A percentile compares a stretch with the other conserved stretches of the same genome.
These are phyloP conservation scores for Cyprinodon tularosa DNA, from an alignment of 2,113 vertebrate species.

Conservation along the genomic window DNA sequence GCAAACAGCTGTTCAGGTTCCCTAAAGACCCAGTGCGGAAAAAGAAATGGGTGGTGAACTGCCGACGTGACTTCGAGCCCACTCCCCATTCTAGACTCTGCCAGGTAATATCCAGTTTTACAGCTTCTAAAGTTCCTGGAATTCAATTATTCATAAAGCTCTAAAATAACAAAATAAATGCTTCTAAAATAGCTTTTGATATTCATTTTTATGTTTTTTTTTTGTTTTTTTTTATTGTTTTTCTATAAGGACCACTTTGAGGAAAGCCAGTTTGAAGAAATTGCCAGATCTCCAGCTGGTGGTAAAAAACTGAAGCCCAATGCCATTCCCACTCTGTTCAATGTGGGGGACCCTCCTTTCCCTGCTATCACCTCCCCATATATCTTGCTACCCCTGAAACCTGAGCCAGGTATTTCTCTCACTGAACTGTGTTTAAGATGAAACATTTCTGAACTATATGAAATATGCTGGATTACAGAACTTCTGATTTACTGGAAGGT, in stretches of 20 bases:
- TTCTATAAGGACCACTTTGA: constrained; percentile 81
- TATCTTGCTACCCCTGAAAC: constrained; percentile 70
- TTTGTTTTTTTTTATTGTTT: not conserved
- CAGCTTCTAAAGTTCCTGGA: not conserved
- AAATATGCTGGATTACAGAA: not conserved
- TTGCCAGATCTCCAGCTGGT: constrained; percentile 81
- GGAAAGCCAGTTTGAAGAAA: constrained; percentile 83
- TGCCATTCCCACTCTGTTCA: constrained; percentile 82
- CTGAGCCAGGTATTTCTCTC: constrained; percentile 71
- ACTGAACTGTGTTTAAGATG: not conserved
- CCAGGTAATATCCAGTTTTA: constrained; percentile 62
- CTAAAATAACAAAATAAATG: not conserved
- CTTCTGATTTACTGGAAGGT: rapidly evolving
- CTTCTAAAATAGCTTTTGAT: too few species aligned
- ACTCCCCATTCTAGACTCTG: constrained; percentile 84
- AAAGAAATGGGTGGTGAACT: constrained; percentile 83
- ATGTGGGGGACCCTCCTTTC: constrained; percentile 73
- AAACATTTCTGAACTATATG: too few species aligned
- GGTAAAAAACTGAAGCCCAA: constrained; percentile 84
- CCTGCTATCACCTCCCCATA: constrained; percentile 64
- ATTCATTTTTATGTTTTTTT: not conserved
- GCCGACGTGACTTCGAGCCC: constrained; percentile 80
- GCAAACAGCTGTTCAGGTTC: constrained; percentile 83
- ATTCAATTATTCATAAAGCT: not conserved
- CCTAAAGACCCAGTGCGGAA: constrained; percentile 80